Conservation (phyloP, 1,140 invertebrate species). For the Ceratina calcarata region DNA sequence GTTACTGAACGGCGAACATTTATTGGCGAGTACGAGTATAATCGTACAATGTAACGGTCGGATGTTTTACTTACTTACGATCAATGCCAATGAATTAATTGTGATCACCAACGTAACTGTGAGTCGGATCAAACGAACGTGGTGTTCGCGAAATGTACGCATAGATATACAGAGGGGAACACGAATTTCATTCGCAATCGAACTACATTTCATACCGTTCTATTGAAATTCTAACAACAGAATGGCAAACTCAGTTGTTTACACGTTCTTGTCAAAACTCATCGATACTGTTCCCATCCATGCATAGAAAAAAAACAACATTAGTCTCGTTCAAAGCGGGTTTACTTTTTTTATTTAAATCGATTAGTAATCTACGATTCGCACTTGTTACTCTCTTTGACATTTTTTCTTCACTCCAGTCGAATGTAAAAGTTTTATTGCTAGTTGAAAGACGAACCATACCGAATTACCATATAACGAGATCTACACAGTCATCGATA, state of each 20-base stretch:
- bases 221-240: background rate
- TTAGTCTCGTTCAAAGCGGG: background rate
- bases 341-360: too few relatives aligned
- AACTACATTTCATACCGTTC: background rate
- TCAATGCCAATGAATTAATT: constrained; percentile 28
- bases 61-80: background rate
- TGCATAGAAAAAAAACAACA: background rate
- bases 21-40: background rate
- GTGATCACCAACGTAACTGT: background rate
- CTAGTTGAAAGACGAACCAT: too few relatives aligned
- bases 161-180: background rate
- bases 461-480: too few relatives aligned
- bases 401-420: too few relatives aligned
- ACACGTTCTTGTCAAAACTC: background rate
- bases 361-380: too few relatives aligned
- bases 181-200: background rate
- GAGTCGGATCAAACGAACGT: constrained; percentile 25
- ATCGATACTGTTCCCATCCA: background rate
- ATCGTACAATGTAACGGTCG: constrained; percentile 4
- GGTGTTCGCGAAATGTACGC: background rate
- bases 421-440: too few relatives aligned
- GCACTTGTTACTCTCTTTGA: too few relatives aligned
- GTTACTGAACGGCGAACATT: constrained; percentile 7
- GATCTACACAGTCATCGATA: too few relatives aligned
- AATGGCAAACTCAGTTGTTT: background rate